A percentile compares a stretch with the other conserved stretches of the same genome.
Conservation (phyloP, 2,888 invertebrate species). For the Netelia inedita region DNA sequence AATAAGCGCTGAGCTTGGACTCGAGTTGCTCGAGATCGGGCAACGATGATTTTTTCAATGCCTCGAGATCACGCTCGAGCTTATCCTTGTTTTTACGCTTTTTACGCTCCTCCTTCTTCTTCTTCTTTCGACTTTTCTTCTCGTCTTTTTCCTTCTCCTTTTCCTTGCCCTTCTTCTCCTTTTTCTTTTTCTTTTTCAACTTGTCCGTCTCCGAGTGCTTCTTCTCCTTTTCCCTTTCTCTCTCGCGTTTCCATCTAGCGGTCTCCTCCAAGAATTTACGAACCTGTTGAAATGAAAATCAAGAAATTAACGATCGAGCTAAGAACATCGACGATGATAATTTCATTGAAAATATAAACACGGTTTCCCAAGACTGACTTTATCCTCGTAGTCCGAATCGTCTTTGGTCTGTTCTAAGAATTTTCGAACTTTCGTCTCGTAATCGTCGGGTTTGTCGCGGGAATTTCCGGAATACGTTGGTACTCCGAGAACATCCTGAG, state of each 20-base stretch:
- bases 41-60: conserved; percentile 88
- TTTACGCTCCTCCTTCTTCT: conserved; percentile 89
- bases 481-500: conserved; percentile 86
- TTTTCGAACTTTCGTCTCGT: conserved; percentile 90
- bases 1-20: conserved; percentile 92
- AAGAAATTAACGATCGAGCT: background rate
- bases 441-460: conserved; percentile 86
- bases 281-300: conserved; percentile 85
- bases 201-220: conserved; percentile 88
- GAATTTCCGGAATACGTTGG: conserved; percentile 84
- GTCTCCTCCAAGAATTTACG: conserved; percentile 94
- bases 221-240: conserved; percentile 91
- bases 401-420: conserved; percentile 93
- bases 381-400: conserved; percentile 94
- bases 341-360: background rate
- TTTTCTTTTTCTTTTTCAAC: conserved; percentile 89
- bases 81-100: conserved; percentile 86
- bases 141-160: conserved; percentile 90
- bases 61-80: conserved; percentile 88
- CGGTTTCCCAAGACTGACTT: conserved; percentile 79
- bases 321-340: background rate
- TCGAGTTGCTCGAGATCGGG: conserved; percentile 92
- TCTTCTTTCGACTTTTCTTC: conserved; percentile 86
- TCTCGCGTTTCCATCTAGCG: conserved; percentile 91
- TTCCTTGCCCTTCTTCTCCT: conserved; percentile 91